A percentile compares a stretch with the other conserved stretches of the same genome.
These are phyloP conservation scores for Drosophila hydei DNA, from an alignment of 1,140 invertebrate genomes.

Conservation along the genomic window DNA sequence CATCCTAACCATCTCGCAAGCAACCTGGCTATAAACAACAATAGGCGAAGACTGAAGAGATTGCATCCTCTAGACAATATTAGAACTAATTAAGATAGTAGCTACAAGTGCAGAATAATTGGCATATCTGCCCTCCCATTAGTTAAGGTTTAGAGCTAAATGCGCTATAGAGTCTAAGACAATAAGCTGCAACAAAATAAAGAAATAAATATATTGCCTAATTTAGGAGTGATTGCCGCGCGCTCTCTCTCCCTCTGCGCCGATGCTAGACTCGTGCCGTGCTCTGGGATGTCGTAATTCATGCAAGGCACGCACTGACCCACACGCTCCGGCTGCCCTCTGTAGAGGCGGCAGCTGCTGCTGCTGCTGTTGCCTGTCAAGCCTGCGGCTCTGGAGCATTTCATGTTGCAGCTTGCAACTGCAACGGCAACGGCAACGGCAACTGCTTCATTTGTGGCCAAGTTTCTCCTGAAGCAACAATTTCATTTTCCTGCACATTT, in stretches of 20 bases:
- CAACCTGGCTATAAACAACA: too few species aligned
- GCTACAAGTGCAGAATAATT: too few species aligned
- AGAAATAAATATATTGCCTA: too few species aligned
- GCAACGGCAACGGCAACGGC: not conserved
- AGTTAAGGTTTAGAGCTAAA: too few species aligned
- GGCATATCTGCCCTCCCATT: too few species aligned
- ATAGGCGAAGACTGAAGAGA: too few species aligned
- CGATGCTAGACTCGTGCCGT: slow-evolving; percentile 26
- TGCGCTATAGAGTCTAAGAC: too few species aligned
- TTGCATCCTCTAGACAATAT: too few species aligned
- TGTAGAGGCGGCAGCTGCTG: slow-evolving; percentile 8
- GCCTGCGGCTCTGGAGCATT: slow-evolving; percentile 63
- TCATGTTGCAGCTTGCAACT: slow-evolving; percentile 41
- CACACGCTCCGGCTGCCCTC: slow-evolving; percentile 25
- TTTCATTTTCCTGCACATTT: slow-evolving; percentile 56
- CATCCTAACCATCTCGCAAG: too few species aligned
- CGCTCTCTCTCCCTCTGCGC: not conserved
- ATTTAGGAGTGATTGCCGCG: too few species aligned
- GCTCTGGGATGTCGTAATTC: slow-evolving; percentile 41
- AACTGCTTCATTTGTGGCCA: slow-evolving; percentile 53
- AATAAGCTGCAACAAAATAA: too few species aligned
- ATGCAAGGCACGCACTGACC: slow-evolving; percentile 47
- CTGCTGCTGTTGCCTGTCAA: slow-evolving; percentile 33
- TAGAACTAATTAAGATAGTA: too few species aligned
- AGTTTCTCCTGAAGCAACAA: slow-evolving; percentile 54